Percentiles rank a stretch among this genome's conserved stretches.
Evolutionary conservation across 2,888 invertebrate genomes (phyloP).

Genomic region (Pristionchus entomophagus): DNA sequence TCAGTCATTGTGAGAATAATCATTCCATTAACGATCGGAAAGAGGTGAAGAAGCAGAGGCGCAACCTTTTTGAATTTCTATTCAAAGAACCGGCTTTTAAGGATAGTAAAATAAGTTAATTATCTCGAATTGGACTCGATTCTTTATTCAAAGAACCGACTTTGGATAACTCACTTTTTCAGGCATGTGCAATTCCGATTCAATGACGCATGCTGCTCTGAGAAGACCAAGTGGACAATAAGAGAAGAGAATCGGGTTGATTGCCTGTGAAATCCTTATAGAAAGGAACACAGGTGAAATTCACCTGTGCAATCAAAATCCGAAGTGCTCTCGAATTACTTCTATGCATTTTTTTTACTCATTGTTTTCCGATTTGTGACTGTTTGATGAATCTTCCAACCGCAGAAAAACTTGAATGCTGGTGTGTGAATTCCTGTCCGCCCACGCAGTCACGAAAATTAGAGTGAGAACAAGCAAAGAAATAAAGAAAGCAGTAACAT

Average conservation of each 20-base stretch:
- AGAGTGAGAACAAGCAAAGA: background rate
- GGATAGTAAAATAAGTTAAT: too few species aligned
- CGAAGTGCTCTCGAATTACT: background rate
- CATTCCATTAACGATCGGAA: background rate
- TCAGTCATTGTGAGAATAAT: slow-evolving; percentile 7
- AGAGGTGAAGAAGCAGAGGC: background rate
- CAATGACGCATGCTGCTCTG: background rate
- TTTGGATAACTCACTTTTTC: background rate
- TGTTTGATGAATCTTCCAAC: background rate
- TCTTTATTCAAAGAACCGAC: too few species aligned
- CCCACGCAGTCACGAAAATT: background rate
- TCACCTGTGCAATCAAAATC: background rate
- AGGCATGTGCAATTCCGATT: background rate
- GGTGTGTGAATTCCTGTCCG: background rate
- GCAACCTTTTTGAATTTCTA: background rate
- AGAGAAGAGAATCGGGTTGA: background rate
- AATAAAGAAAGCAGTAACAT: background rate
- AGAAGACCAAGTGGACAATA: background rate
- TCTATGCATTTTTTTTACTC: background rate
- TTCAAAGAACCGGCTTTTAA: too few species aligned
- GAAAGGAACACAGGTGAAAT: too few species aligned
- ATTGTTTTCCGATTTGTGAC: background rate
- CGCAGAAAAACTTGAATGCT: background rate
- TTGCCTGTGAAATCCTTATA: too few species aligned
- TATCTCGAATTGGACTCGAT: too few species aligned